These are phyloP conservation scores for Holacanthella duospinosa DNA, from an alignment of 2,888 invertebrate species.

Conservation along the genomic window DNA sequence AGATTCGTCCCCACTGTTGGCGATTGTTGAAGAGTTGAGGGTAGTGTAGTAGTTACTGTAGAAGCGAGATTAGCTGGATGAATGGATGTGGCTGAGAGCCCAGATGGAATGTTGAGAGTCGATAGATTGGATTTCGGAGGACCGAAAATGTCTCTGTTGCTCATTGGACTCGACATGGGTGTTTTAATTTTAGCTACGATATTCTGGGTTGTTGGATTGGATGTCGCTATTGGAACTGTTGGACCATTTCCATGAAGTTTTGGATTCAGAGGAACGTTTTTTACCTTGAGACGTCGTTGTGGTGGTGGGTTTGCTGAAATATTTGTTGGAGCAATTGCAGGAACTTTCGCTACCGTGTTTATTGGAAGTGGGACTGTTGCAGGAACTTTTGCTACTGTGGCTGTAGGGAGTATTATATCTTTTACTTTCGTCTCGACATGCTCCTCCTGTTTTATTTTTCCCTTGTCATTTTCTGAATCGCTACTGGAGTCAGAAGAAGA, in stretches of 20 bases:
- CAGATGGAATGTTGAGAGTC: neutral
- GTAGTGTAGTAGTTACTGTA: neutral
- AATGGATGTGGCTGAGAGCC: neutral
- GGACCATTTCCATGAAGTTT: constrained; percentile 13
- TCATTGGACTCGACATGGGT: neutral
- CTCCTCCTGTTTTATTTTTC: neutral
- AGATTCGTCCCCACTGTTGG: neutral
- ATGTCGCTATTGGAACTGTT: neutral
- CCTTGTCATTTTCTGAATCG: neutral
- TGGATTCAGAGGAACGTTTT: constrained; percentile 35
- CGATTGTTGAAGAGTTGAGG: neutral
- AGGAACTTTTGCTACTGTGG: no score
- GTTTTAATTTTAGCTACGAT: no score
- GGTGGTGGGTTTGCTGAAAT: neutral
- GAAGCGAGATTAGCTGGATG: neutral
- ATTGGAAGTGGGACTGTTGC: neutral
- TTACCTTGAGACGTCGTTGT: constrained; percentile 25
- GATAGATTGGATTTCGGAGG: neutral
- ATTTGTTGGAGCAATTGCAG: no score
- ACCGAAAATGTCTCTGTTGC: neutral
- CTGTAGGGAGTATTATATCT: neutral
- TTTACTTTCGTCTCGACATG: neutral
- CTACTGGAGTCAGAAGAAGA: neutral
- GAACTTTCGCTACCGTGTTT: neutral
- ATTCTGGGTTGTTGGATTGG: neutral